Conservation (phyloP, 2,888 invertebrate genomes). For the Sycophila texana region DNA sequence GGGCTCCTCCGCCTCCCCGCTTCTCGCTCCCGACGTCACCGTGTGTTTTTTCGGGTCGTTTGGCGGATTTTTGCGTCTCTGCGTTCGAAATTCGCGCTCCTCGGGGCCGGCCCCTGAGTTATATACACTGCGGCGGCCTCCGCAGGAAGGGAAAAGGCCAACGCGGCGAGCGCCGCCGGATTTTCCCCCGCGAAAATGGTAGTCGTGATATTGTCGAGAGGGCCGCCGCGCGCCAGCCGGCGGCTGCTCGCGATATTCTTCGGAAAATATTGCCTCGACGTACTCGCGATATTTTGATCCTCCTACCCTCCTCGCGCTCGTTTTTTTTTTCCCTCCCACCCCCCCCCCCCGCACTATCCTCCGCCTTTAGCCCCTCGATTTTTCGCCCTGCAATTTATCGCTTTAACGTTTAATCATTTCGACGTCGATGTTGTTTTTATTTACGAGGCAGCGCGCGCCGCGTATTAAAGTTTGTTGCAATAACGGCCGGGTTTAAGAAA, state of each 20-base stretch:
- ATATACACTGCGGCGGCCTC: slow-evolving; percentile 20
- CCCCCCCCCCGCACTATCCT: not conserved
- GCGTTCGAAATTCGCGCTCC: slow-evolving; percentile 10
- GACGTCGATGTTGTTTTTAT: not conserved
- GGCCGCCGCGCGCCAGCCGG: not conserved
- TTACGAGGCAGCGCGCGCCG: slow-evolving; percentile 5
- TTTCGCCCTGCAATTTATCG: not conserved
- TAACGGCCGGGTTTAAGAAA: no score
- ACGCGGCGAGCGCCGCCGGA: no score
- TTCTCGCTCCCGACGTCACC: not conserved
- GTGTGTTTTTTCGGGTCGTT: not conserved
- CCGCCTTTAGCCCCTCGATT: no score
- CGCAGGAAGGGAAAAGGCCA: not conserved
- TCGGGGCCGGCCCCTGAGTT: slow-evolving; percentile 16
- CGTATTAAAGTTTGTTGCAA: no score
- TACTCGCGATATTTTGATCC: slow-evolving; percentile 29
- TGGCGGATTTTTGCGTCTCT: slow-evolving; percentile 14
- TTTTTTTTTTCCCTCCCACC: not conserved
- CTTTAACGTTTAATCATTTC: slow-evolving; percentile 23
- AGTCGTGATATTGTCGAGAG: slow-evolving; percentile 43
- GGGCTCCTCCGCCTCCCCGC: not conserved
- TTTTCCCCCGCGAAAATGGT: slow-evolving; percentile 41
- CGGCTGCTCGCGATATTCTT: slow-evolving; percentile 34
- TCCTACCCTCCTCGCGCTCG: not conserved
- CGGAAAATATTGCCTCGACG: slow-evolving; percentile 31